A percentile compares a stretch with the other conserved stretches of the same genome.
These are phyloP conservation scores for Columba livia DNA, from an alignment of 2,113 vertebrate genomes.

Conservation along the genomic window DNA sequence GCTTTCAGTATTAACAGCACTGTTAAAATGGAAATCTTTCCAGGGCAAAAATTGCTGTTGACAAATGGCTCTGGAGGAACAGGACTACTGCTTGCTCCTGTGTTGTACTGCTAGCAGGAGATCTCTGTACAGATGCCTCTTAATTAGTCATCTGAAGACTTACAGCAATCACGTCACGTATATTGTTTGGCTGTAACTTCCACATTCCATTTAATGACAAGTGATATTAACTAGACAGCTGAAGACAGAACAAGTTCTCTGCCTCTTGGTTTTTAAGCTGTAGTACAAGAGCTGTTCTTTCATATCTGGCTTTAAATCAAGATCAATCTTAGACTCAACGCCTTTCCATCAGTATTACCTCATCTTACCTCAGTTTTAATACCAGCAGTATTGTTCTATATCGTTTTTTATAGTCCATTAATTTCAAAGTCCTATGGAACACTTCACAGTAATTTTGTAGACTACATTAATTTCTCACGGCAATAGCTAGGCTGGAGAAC, in stretches of 20 bases:
- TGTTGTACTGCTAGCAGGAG: slow-evolving; percentile 46
- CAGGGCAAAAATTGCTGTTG: slow-evolving; percentile 33
- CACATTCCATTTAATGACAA: slow-evolving; percentile 67
- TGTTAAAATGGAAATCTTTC: slow-evolving; percentile 16
- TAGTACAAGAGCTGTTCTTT: slow-evolving; percentile 37
- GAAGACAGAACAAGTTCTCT: slow-evolving; percentile 58
- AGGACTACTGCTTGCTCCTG: slow-evolving; percentile 30
- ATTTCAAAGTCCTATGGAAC: slow-evolving; percentile 61
- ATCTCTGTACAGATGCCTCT: slow-evolving; percentile 60
- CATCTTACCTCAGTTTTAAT: slow-evolving; percentile 61
- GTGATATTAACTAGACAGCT: slow-evolving; percentile 68
- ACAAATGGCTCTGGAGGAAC: slow-evolving; percentile 40
- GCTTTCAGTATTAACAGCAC: background rate
- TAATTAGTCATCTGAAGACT: slow-evolving; percentile 69
- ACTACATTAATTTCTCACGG: slow-evolving; percentile 63
- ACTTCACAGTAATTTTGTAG: slow-evolving; percentile 66
- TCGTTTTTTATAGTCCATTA: slow-evolving; percentile 67
- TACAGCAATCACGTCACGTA: slow-evolving; percentile 41
- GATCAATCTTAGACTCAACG: slow-evolving; percentile 53
- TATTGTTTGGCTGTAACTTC: slow-evolving; percentile 66
- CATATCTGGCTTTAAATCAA: slow-evolving; percentile 61
- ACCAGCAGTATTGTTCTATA: slow-evolving; percentile 64
- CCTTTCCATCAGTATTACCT: slow-evolving; percentile 51
- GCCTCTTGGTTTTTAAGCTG: slow-evolving; percentile 38
- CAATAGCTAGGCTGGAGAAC: slow-evolving; percentile 11